Conservation (phyloP, 2,797 vertebrate genomes). For the Poecilia picta region DNA sequence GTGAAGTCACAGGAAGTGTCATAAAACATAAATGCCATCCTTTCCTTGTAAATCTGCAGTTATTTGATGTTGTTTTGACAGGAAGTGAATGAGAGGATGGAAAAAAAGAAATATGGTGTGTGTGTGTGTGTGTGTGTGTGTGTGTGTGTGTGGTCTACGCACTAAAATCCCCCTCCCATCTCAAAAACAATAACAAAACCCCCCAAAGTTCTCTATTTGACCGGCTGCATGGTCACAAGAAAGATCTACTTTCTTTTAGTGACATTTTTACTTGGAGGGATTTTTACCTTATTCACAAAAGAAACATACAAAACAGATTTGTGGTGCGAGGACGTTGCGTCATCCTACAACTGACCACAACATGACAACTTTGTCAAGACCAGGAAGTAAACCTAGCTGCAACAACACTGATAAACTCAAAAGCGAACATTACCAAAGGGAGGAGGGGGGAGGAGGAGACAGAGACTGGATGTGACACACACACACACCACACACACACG, state of each 20-base stretch:
- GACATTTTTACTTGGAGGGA: slow-evolving; percentile 27
- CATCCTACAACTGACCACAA: slow-evolving; percentile 62
- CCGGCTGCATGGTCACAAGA: not conserved
- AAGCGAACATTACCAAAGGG: slow-evolving; percentile 33
- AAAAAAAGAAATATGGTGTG: slow-evolving; percentile 24
- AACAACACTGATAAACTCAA: slow-evolving; percentile 84
- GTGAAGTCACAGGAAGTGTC: slow-evolving; percentile 57
- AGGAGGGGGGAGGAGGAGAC: slow-evolving; percentile 42
- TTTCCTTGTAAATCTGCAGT: slow-evolving; percentile 16
- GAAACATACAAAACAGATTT: slow-evolving; percentile 22
- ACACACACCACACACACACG: too few relatives aligned
- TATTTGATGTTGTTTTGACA: slow-evolving; percentile 52
- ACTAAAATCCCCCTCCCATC: not conserved
- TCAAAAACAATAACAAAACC: not conserved
- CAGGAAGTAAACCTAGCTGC: slow-evolving; percentile 80
- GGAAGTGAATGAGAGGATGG: slow-evolving; percentile 54
- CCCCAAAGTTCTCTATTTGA: slow-evolving; percentile 12
- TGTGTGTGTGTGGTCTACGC: too few relatives aligned
- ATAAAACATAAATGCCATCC: slow-evolving; percentile 46
- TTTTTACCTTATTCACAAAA: not conserved
- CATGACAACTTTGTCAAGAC: slow-evolving; percentile 69
- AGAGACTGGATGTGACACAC: slow-evolving; percentile 47
- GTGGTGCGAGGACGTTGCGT: slow-evolving; percentile 48
- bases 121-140: too few relatives aligned
- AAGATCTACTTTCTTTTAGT: slow-evolving; percentile 1